These are phyloP conservation scores for Norana najaformis DNA, from an alignment of 2,888 invertebrate genomes.

Conservation along the genomic window DNA sequence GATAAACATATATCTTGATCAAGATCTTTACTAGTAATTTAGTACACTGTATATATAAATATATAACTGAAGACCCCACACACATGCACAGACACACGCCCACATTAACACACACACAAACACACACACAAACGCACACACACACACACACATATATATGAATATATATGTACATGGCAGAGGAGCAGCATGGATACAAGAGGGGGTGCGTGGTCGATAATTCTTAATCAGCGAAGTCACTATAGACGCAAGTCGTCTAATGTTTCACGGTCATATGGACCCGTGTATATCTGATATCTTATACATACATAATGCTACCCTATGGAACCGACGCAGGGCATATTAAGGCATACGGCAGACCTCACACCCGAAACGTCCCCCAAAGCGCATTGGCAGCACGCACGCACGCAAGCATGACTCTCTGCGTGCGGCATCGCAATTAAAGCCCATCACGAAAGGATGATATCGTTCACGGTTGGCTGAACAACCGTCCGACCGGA, in stretches of 20 bases:
- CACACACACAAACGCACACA: background rate
- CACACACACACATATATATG: background rate
- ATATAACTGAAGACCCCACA: background rate
- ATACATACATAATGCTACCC: too few species aligned
- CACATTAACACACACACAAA: background rate
- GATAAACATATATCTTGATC: too few species aligned
- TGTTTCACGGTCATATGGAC: background rate
- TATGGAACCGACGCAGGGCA: background rate
- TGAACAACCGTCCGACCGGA: background rate
- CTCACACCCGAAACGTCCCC: background rate
- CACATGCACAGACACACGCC: background rate
- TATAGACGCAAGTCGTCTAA: background rate
- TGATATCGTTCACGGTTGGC: background rate
- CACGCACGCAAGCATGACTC: background rate
- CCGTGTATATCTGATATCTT: too few species aligned
- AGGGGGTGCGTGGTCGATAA: background rate
- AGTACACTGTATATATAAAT: too few species aligned
- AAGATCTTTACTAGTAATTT: too few species aligned
- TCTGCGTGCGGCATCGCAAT: background rate
- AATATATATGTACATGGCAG: background rate
- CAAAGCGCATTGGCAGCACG: background rate
- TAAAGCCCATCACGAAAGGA: background rate
- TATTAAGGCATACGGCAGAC: background rate
- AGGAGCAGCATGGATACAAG: background rate
- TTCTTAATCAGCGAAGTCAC: background rate